Conservation (phyloP, 2,797 vertebrate species). For the Cossypha heuglini region DNA sequence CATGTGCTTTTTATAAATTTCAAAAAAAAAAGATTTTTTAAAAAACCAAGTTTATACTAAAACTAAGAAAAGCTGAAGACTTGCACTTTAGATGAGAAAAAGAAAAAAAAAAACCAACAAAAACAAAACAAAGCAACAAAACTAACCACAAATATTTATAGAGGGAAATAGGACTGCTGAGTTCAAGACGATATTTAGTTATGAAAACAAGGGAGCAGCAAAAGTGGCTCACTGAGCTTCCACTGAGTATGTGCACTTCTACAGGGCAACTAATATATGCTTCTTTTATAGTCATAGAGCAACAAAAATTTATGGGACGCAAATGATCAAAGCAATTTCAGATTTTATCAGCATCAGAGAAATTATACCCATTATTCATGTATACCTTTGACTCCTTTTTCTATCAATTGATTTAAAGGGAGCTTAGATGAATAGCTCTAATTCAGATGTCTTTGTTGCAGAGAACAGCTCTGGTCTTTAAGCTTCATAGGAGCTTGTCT, state of each 20-base stretch:
- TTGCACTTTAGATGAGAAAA: background rate
- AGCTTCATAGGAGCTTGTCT: background rate
- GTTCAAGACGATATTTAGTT: background rate
- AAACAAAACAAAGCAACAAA: background rate
- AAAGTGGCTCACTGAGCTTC: background rate
- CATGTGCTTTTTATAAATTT: background rate
- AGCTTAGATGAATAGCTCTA: background rate
- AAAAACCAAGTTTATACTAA: background rate
- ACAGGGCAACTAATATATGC: background rate
- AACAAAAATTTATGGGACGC: background rate
- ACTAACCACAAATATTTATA: background rate
- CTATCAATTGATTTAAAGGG: background rate
- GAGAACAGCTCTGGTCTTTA: background rate
- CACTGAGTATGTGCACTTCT: background rate
- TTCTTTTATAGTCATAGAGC: background rate
- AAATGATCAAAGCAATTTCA: background rate
- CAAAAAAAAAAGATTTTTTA: background rate
- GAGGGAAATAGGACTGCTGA: background rate
- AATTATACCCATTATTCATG: background rate
- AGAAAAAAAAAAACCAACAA: background rate
- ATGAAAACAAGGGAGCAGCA: background rate
- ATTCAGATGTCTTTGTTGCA: background rate
- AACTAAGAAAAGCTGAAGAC: background rate
- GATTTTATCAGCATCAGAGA: background rate
- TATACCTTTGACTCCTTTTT: background rate